A percentile compares a stretch with the other conserved stretches of the same genome.
Evolutionary conservation across 2,113 vertebrate species (phyloP).

Genomic region (Thamnaconus septentrionalis): DNA sequence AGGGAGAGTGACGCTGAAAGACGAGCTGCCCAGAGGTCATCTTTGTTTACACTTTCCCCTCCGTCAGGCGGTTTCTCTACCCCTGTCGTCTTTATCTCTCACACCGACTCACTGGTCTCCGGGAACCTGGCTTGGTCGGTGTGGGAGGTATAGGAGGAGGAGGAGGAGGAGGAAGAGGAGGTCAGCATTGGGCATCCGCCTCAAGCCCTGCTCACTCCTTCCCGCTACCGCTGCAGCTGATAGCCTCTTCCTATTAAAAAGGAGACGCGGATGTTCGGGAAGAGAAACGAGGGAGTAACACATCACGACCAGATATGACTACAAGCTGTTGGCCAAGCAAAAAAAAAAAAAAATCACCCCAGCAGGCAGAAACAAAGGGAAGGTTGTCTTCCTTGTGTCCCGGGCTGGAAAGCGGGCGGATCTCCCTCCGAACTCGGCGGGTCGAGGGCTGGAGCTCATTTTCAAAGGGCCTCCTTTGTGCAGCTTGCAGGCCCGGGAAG

Average conservation of each 20-base stretch:
- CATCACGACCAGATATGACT: too few species aligned
- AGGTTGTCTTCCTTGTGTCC: slow-evolving; percentile 51
- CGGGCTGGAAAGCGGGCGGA: slow-evolving; percentile 23
- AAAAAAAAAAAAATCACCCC: too few species aligned
- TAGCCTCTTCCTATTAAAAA: slow-evolving; percentile 36
- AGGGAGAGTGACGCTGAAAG: slow-evolving; percentile 37
- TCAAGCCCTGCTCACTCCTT: slow-evolving; percentile 63
- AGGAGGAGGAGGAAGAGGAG: slow-evolving; percentile 8
- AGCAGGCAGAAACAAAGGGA: slow-evolving; percentile 30
- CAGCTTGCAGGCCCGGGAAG: too few species aligned
- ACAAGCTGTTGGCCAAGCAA: too few species aligned
- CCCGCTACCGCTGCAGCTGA: slow-evolving; percentile 6
- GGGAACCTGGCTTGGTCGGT: slow-evolving; percentile 30
- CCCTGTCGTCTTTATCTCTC: slow-evolving; percentile 47
- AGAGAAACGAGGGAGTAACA: slow-evolving; percentile 15
- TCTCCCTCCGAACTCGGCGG: slow-evolving; percentile 9
- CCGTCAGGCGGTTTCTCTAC: slow-evolving; percentile 45
- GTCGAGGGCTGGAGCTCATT: slow-evolving; percentile 22
- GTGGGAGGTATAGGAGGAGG: slow-evolving; percentile 5
- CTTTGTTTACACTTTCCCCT: slow-evolving; percentile 58
- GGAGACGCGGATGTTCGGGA: slow-evolving; percentile 37
- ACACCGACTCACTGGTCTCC: slow-evolving; percentile 55
- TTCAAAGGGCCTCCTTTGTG: slow-evolving; percentile 55
- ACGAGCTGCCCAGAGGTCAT: slow-evolving; percentile 41
- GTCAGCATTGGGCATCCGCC: slow-evolving; percentile 23